Percentiles rank a stretch among this genome's conserved stretches.
phyloP scores from a whole-genome alignment of 2,888 invertebrate species.

The Pyralis farinalis region DNA sequence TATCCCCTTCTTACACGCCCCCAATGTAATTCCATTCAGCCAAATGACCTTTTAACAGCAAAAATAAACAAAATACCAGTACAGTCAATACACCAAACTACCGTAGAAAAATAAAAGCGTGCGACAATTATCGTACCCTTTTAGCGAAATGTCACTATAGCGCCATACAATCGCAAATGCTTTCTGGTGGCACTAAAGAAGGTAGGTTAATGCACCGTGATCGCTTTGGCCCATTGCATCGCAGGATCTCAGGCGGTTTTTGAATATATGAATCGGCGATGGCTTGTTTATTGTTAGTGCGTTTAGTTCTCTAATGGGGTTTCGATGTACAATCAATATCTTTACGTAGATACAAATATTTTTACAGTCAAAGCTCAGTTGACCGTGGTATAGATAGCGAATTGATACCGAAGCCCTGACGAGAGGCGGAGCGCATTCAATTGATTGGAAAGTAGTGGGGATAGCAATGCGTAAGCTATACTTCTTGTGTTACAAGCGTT shows the following conservation, averaged over 20 bases:
- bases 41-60: background rate
- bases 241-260: background rate
- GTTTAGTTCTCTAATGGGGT: no score
- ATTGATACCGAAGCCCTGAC: no score
- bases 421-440: no score
- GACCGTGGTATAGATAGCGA: no score
- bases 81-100: conserved; percentile 2
- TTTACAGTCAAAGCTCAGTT: no score
- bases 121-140: conserved; percentile 18
- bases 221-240: conserved; percentile 10
- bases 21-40: background rate
- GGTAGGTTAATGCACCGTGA: conserved; percentile 8
- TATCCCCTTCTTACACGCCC: no score
- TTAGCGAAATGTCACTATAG: conserved; percentile 19
- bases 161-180: conserved; percentile 9
- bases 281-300: background rate
- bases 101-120: conserved; percentile 8
- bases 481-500: no score
- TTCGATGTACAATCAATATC: no score
- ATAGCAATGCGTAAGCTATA: no score
- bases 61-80: conserved; percentile 4
- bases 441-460: no score
- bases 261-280: conserved; percentile 4
- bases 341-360: no score
- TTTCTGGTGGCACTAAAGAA: conserved; percentile 7